phyloP scores from a whole-genome alignment of 1,140 invertebrate species.

The Triops cancriformis region DNA sequence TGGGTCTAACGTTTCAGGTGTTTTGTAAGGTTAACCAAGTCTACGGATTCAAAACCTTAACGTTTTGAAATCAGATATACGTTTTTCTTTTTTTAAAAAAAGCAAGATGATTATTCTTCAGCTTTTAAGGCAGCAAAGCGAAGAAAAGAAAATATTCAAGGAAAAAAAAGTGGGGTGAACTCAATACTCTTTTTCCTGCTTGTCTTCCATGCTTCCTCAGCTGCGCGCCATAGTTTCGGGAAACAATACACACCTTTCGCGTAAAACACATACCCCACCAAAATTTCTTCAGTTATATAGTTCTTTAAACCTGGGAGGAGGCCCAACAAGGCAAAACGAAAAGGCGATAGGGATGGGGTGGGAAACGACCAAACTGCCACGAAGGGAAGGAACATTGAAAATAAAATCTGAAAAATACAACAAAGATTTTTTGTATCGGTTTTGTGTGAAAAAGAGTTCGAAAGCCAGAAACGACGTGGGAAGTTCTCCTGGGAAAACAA shows the following conservation, averaged over 20 bases:
- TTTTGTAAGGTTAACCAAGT: not conserved
- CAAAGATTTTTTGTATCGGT: not conserved
- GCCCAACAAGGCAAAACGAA: not conserved
- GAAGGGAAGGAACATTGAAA: not conserved
- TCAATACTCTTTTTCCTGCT: not conserved
- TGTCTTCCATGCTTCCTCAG: not conserved
- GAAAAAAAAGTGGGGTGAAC: not conserved
- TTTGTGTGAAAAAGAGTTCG: not conserved
- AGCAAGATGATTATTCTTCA: not conserved
- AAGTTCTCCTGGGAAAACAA: not conserved
- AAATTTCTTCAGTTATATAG: not conserved
- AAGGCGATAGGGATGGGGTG: not conserved
- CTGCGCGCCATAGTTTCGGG: not conserved
- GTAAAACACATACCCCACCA: not conserved
- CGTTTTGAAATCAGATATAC: not conserved
- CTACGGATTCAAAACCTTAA: not conserved
- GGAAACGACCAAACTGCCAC: not conserved
- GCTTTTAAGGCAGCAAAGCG: not conserved
- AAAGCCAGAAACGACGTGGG: not conserved
- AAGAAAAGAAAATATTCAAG: not conserved
- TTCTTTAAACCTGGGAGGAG: not conserved
- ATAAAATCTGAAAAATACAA: slow-evolving; percentile 6
- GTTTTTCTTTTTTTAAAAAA: not conserved
- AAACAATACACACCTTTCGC: not conserved
- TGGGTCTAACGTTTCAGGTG: not conserved